Evolutionary conservation across 2,113 vertebrate genomes (phyloP), one percentile per base, ranked within the genome.

Genomic region (Thermophis baileyi): DNA sequence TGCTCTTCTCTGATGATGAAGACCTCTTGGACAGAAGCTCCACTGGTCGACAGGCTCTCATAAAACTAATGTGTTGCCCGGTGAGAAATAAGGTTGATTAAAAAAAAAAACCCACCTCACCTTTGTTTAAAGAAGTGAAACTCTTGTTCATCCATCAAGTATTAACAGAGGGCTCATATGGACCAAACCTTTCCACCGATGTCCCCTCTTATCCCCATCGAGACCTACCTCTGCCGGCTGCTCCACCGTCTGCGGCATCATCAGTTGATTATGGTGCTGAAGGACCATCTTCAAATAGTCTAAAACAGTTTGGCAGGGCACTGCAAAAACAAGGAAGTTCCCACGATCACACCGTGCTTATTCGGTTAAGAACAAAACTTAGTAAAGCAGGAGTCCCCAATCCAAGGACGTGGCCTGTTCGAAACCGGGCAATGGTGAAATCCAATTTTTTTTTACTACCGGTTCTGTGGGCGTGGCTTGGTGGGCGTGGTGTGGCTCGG

Each of bases 241-340:
- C 95, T 99, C 99, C 89, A 98, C 93, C 9, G 98, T 97, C 95
- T 98, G 97, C 0, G 98, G 99, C 85, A 98, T 98, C 95, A 98
- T 94, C 51, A 99, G 98, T 95, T 99, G 99, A 97, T 99, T 99
- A 97, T 99, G 98, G 96, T 99, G 98, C 94, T 99, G 99, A 57
- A 99, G 98, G 69, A 99, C 98, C 0, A 98, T 98, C 98, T 99
- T 99, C 97, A 99, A 98, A 97, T 99, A 99, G 97, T 99, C 99
- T 46, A 99, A 97, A 95, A 98, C 99, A 9, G 98, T 99, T 98
- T 99, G 99, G 98, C 99, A 99, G 95, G 99, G 99, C 96, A 98
- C 99, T 99, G 98, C 35, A 90, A 30, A 94, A 69, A 69, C 95
- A 94, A 97, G 86, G 96, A 95, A 97, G 46, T 0, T 69, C 85